phyloP scores from a whole-genome alignment of 1,140 invertebrate genomes.

The Rhagoletis zephyria region DNA sequence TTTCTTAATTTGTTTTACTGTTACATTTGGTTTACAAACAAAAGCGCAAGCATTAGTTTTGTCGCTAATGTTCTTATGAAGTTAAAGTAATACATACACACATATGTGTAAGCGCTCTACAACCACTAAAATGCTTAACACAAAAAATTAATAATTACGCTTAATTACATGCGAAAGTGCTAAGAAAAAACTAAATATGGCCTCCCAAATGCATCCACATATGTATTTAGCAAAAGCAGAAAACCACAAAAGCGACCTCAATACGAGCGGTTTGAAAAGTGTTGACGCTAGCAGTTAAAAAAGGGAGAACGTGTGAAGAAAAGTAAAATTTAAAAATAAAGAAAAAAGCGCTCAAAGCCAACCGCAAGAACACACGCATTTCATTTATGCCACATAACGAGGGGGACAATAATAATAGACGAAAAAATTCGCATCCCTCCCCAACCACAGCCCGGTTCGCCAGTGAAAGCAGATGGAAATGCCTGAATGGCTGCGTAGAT shows the following conservation, averaged over 20 bases:
- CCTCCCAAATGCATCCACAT: background rate
- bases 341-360: background rate
- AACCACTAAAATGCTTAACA: too few relatives aligned
- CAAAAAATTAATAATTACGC: too few relatives aligned
- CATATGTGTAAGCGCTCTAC: background rate
- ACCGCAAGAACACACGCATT: background rate
- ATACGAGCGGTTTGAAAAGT: background rate
- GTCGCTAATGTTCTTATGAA: constrained; percentile 14
- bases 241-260: constrained; percentile 6
- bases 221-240: background rate
- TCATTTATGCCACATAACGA: background rate
- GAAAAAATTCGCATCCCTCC: background rate
- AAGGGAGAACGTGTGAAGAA: background rate
- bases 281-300: background rate
- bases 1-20: background rate
- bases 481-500: background rate
- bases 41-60: background rate
- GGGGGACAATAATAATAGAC: background rate
- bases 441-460: background rate
- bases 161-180: too few relatives aligned
- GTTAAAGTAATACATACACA: background rate
- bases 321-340: background rate
- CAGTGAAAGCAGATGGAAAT: background rate
- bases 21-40: background rate
- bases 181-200: too few relatives aligned